Base-by-base conservation (phyloP, 2,113 vertebrate species). In the Lontra canadensis region DNA sequence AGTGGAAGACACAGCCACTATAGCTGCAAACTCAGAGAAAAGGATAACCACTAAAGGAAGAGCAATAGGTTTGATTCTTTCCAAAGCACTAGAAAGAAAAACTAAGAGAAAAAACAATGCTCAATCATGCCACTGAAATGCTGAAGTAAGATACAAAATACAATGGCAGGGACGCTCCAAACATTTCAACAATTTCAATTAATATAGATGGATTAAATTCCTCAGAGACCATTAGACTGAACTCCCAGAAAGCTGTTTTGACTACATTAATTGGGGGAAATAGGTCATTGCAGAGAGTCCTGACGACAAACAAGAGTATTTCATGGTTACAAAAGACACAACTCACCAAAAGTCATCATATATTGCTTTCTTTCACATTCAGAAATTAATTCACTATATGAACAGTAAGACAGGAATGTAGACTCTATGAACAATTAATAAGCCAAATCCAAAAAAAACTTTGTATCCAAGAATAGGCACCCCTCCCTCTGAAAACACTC, bases 261-360 rank as follows among this genome's bases (percentile, higher is more conserved):
- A 63, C 36, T 36, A 65, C 18, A 65, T 14, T 88, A 61, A 52
- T 26, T 69, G 31, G 21, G 65, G 47, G 73, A 87, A 97, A 76
- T 1, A 47, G 55, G 69, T 71, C 25, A 85, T 12, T 20, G 59
- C 20, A 74, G 9, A 76, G 52, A 55, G n/a, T 86, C 69, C 25
- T 91, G n/a, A 88, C 12, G 61, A 95, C 25, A 71, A 83, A 82
- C 31, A 52, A 61, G 47, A 74, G 20, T 61, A 86, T 36, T 67
- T 74, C 59, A 2, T 14, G 85, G 34, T 93, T 93, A 82, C 15
- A 88, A 91, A 97, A 93, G 23, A 42, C n/a, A 93, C 34, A 81
- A 36, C 21, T 82, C 25, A 49, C 42, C 44, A 78, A 83, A 2
- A 76, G 44, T 78, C 74, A 95, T 25, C 74, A 95, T 25, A 71